Evolutionary conservation across 2,797 vertebrate species (phyloP), one percentile per base, ranked within the genome.

Genomic region (Sebastes vulpes): DNA sequence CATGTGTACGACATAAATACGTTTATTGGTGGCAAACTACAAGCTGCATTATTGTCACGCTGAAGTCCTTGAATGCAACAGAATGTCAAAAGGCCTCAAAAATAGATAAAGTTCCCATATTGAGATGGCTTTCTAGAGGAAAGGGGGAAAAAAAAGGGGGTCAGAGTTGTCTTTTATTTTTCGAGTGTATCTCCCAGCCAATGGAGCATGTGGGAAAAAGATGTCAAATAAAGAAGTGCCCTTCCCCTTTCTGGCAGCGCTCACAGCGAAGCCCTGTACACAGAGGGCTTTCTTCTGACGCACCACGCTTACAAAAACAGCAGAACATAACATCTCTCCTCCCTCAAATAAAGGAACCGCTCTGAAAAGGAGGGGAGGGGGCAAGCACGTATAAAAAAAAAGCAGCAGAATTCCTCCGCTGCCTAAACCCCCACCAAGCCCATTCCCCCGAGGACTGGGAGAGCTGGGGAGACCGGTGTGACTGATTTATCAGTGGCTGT

Each of bases 401-500:
- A 94, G 81, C 80, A 82, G 92, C 91, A 95, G 93, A 95, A 96
- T 96, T 95, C 95, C 94, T 94, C 81, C 82, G 90, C 89, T 85
- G 83, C 76, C 80, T 28, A 35, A 75, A 93, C 95, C 92, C 88
- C 93, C 85, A 84, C 91, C 92, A 79, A 84, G 77, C 74, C 88
- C 85, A 89, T 95, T 95, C 95, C 96, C 95, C 85, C 83, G 96
- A 97, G 97, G 97, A 96, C 81, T 86, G 91, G 87, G 77, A 88
- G 85, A 89, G 93, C 94, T 83, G 48, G 88, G 93, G 93, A 93
- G 96, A 94, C 93, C 94, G 92, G 93, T 89, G 95, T 89, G 83
- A 93, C 96, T 96, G 97, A 97, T 97, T 97, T 97, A 98, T 97
- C 97, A 96, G 95, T 95, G 84, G 95, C 95, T 95, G 95, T 97